Base-by-base conservation (phyloP, 2,797 vertebrate species). In the Crenuchus spilurus region DNA sequence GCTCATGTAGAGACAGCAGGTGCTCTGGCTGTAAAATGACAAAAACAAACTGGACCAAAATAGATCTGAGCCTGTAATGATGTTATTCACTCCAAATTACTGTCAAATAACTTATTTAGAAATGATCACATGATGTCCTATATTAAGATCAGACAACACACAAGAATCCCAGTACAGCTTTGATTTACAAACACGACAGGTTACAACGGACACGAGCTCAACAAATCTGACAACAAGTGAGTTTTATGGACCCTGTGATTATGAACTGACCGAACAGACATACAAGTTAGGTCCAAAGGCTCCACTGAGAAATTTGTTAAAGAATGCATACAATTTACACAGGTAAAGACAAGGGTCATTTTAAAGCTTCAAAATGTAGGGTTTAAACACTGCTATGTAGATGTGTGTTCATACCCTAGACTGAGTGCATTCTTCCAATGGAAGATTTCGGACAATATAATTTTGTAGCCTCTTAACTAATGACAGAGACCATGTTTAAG, bases 31-130 rank as follows among this genome's bases (percentile, higher is more conserved):
- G 4, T 13, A 42, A 9, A 63, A 24, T 18, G 35, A 64, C 22
- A 48, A 75, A 68, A 39, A 70, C 33, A 69, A 41, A 57, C 49
- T 39, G 46, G 26, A 24, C 48, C 33, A 65, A 51, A n/a, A 76
- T 31, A 44, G 22, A 2, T 14, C 39, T 26, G 18, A 33, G 2
- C 2, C 5, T 30, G 31, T 7, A 33, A 10, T 51, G 16, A 10
- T 18, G 3, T 18, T 20, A 16, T 65, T 48, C 16, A 20, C 4
- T 8, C 37, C n/a, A 4, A n/a, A 2, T 31, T 57, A 22, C 18
- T 7, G 22, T 30, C 39, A 46, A 64, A 30, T 16, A 46, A 46
- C 1, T 5, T 30, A 41, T 39, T 39, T 41, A 16, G 6, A n/a
- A 14, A 31, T 28, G 0, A 16, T 16, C 13, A 54, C 2, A 54